Base-by-base conservation (phyloP, 2,113 vertebrate genomes). In the Balaeniceps rex region DNA sequence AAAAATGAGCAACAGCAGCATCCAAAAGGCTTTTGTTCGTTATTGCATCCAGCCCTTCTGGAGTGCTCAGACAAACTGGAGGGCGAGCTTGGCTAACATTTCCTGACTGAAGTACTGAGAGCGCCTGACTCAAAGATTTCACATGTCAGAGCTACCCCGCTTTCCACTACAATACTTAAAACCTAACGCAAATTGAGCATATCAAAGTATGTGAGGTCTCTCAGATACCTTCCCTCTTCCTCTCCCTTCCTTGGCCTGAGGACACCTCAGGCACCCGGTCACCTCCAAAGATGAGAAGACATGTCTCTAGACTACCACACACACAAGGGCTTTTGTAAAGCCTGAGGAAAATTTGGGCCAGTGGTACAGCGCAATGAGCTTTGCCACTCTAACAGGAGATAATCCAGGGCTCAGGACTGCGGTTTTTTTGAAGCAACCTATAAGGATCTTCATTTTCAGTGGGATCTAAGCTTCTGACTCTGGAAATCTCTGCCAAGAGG, bases 1-100 rank as follows among this genome's bases (percentile, higher is more conserved):
- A 94, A 97, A 95, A 94, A 94, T 57, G 74, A 95, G 68, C 78
- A 92, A 83, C 90, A 95, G 89, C 74, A 93, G 74, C 88, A 85
- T 95, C 93, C 83, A 87, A 94, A 95, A 91, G 58, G 58, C 84
- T 95, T 95, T 93, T 96, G 89, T 77, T 96, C 38, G 0, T 91
- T 95, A 95, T 92, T 96, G 66, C 71, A 94, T 94, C 93, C 96
- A 93, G 84, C 81, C 65, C 58, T 95, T 91, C 77, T 76, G 80
- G 77, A 91, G 91, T 3, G 74, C 87, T 91, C 72, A 87, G 94
- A 89, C 5, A 1, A 94, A 69, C 70, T 38, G 81, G 49, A 80
- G 87, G 87, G 74, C 0, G 2, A 95, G 49, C 49, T 91, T 69
- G 54, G 74, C 69, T 69, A 79, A 57, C 14, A 2, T 64, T 71